These are phyloP conservation scores for Corythornis vintsioides DNA, from an alignment of 2,113 vertebrate species.

Conservation along the genomic window DNA sequence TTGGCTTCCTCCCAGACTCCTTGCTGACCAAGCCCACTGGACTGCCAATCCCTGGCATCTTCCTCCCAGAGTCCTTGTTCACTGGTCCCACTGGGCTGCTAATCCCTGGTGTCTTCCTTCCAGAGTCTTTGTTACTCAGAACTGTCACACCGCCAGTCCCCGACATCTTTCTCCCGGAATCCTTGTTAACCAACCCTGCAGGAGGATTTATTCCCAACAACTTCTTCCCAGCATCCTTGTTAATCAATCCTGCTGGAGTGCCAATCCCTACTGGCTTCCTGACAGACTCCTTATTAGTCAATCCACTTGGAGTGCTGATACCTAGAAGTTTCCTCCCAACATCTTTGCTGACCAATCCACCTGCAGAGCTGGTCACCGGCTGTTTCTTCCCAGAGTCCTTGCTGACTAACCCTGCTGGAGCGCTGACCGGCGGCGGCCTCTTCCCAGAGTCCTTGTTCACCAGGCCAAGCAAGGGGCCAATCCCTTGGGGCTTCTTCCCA, in stretches of 20 bases:
- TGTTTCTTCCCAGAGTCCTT: constrained; percentile 77
- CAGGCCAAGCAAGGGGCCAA: constrained; percentile 71
- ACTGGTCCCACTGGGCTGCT: constrained; percentile 66
- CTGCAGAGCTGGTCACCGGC: constrained; percentile 64
- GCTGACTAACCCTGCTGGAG: constrained; percentile 62
- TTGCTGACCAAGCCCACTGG: constrained; percentile 71
- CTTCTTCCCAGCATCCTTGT: constrained; percentile 79
- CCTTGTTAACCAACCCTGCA: constrained; percentile 65
- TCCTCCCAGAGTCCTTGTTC: constrained; percentile 77
- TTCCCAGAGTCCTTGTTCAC: constrained; percentile 78
- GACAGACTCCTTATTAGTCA: constrained; percentile 72
- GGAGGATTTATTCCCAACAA: constrained; percentile 56
- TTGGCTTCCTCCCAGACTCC: constrained; percentile 76
- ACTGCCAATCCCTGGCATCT: constrained; percentile 64
- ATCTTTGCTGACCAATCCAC: constrained; percentile 74
- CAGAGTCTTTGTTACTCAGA: constrained; percentile 71
- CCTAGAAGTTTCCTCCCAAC: constrained; percentile 67
- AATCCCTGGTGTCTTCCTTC: constrained; percentile 71
- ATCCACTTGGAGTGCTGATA: constrained; percentile 59
- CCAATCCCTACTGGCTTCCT: constrained; percentile 69
- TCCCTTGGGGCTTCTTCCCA: constrained; percentile 68
- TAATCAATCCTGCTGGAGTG: constrained; percentile 65
- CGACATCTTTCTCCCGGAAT: constrained; percentile 67
- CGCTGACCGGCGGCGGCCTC: constrained; percentile 64
- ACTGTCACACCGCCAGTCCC: constrained; percentile 32